phyloP scores from a whole-genome alignment of 2,797 vertebrate genomes.

The Aphelocoma californica region DNA sequence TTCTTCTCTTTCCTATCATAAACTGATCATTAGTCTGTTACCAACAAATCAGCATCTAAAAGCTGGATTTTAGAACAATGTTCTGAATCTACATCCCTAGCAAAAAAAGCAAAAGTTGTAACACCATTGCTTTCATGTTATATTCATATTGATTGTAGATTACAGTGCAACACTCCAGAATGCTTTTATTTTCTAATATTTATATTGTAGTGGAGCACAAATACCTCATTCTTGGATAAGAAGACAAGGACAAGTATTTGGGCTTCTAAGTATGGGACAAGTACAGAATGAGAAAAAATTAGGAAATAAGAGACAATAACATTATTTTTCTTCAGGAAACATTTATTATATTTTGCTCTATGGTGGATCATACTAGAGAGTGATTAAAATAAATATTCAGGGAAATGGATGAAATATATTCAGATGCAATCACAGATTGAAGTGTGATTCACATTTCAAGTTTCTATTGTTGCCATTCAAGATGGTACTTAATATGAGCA shows the following conservation, averaged over 20 bases:
- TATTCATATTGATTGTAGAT: background rate
- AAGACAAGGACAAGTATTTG: background rate
- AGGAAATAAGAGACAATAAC: background rate
- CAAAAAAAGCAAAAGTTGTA: background rate
- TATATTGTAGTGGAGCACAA: background rate
- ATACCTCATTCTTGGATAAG: background rate
- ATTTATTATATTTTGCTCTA: background rate
- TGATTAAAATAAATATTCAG: slow-evolving; percentile 25
- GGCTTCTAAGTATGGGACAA: background rate
- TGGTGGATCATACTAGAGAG: background rate
- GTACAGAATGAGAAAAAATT: background rate
- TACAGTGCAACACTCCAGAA: background rate
- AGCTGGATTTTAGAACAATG: background rate
- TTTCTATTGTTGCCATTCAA: slow-evolving; percentile 30
- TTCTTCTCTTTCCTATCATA: background rate
- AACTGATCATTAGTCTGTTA: background rate
- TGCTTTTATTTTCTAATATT: background rate
- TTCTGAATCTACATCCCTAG: background rate
- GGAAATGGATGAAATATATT: background rate
- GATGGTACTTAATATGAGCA: slow-evolving; percentile 7
- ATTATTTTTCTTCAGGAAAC: background rate
- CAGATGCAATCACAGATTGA: slow-evolving; percentile 22
- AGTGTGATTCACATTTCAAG: slow-evolving; percentile 23
- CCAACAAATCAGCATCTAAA: background rate
- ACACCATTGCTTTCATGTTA: background rate